phyloP scores from a whole-genome alignment of 2,888 invertebrate genomes.

The Operophtera brumata region DNA sequence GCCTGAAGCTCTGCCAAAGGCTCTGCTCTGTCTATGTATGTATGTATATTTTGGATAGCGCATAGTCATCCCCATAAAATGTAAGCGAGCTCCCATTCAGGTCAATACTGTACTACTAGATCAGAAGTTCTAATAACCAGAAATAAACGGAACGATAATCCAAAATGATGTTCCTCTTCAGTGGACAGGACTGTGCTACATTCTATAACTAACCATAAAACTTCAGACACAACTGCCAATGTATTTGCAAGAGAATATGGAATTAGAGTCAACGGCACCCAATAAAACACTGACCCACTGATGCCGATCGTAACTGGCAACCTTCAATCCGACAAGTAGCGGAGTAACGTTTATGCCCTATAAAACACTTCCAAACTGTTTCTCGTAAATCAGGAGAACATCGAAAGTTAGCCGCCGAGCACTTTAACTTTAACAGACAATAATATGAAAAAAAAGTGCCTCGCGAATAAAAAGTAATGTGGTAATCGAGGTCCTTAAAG shows the following conservation, averaged over 20 bases:
- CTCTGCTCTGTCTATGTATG: too few relatives aligned
- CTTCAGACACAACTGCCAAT: slow-evolving; percentile 31
- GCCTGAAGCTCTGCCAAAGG: too few relatives aligned
- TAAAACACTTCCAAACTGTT: slow-evolving; percentile 77
- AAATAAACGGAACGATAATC: slow-evolving; percentile 3
- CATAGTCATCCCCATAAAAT: too few relatives aligned
- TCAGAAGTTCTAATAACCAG: slow-evolving; percentile 1
- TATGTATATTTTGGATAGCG: too few relatives aligned
- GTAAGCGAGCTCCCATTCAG: too few relatives aligned
- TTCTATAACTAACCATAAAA: slow-evolving; percentile 25
- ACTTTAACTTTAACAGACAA: slow-evolving; percentile 80
- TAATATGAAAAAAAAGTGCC: slow-evolving; percentile 77
- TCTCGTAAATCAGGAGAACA: slow-evolving; percentile 69
- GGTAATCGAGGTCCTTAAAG: slow-evolving; percentile 68
- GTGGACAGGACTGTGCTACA: slow-evolving; percentile 21
- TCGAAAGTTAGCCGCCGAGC: slow-evolving; percentile 74
- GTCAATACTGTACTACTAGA: too few relatives aligned
- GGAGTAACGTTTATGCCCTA: slow-evolving; percentile 78
- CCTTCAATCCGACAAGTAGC: slow-evolving; percentile 78
- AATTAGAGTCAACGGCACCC: slow-evolving; percentile 38
- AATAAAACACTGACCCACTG: slow-evolving; percentile 65
- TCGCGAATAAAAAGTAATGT: slow-evolving; percentile 75
- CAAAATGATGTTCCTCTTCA: slow-evolving; percentile 7
- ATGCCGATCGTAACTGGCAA: slow-evolving; percentile 61
- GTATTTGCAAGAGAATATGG: slow-evolving; percentile 44